Evolutionary conservation across 2,113 vertebrate species (phyloP), one percentile per base, ranked within the genome.

Genomic region (Coracopsis vasa): DNA sequence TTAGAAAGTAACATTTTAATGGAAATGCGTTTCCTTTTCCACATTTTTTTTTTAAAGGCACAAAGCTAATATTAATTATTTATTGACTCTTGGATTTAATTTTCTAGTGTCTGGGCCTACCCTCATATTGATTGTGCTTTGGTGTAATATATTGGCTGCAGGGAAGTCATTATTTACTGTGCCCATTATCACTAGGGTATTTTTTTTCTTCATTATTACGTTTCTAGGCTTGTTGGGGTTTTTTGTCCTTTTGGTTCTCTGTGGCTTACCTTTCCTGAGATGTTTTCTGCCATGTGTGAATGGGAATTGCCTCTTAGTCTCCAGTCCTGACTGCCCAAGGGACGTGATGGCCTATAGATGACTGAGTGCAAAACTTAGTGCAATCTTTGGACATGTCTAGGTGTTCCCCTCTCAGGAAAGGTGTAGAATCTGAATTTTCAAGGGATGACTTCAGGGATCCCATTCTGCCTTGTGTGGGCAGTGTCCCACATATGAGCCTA

Each of bases 401-500:
- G 8, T 84, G 53, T 77, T 23, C 23, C 3, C 5, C 3, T 71
- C 16, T 48, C 23, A 12, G 11, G 28, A 42, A 20, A 75, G 28
- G 7, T 70, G 51, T 18, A 67, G 39, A 41, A 72, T 72, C 17
- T 73, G 37, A 58, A 20, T 31, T 62, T 37, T 71, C 31, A 50
- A 67, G 47, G 6, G 9, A 31, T 74, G 9, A 13, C 25, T 70
- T 64, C 41, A 70, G 35, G 47, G 35, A 53, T 78, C n/a, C 25
- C 53, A 17, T 37, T 61, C 42, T 82, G 25, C 33, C 51, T 29
- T 44, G 23, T 28, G 33, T 7, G 4, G 20, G n/a, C 13, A 41
- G 4, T 23, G 14, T 51, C 39, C 10, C 72, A 37, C 33, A 53
- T 0, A 0, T 23, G 11, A 75, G 11, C 17, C 6, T 11, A 48